Conservation (phyloP, 2,888 invertebrate genomes). For the Rhodophaea formosa region DNA sequence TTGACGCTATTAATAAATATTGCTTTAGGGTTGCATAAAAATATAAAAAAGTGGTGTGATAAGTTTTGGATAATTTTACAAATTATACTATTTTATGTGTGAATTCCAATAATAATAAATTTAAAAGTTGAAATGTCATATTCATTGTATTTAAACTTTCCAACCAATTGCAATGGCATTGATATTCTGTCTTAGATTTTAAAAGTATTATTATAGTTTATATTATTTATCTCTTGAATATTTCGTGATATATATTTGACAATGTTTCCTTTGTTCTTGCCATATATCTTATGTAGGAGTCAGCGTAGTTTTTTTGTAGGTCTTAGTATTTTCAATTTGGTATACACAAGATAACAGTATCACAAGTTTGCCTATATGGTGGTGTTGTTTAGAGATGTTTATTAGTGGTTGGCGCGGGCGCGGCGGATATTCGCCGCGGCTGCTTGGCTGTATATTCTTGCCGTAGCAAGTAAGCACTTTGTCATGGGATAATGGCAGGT, state of each 20-base stretch:
- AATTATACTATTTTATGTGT: slow-evolving; percentile 80
- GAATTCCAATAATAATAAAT: slow-evolving; percentile 75
- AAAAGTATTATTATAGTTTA: slow-evolving; percentile 62
- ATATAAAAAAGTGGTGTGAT: slow-evolving; percentile 78
- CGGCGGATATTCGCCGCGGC: slow-evolving; percentile 60
- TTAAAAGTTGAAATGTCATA: slow-evolving; percentile 60
- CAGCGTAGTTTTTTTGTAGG: slow-evolving; percentile 74
- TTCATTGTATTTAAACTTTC: slow-evolving; percentile 49
- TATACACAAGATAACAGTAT: slow-evolving; percentile 74
- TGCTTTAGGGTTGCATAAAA: slow-evolving; percentile 80
- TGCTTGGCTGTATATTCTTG: slow-evolving; percentile 73
- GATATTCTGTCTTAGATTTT: slow-evolving; percentile 44
- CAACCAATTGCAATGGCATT: slow-evolving; percentile 55
- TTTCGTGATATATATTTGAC: slow-evolving; percentile 62
- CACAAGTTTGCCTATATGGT: slow-evolving; percentile 73
- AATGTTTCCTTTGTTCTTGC: slow-evolving; percentile 78
- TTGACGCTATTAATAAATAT: slow-evolving; percentile 77
- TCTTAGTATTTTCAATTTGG: slow-evolving; percentile 73
- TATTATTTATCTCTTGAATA: slow-evolving; percentile 48
- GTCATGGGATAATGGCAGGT: slow-evolving; percentile 74
- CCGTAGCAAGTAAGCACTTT: slow-evolving; percentile 75
- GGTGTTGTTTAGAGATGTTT: slow-evolving; percentile 74
- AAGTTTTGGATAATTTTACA: slow-evolving; percentile 82
- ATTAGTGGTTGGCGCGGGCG: slow-evolving; percentile 61
- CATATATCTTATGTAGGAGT: slow-evolving; percentile 76